Evolutionary conservation across 2,113 vertebrate genomes (phyloP).

Genomic region (Dasypus novemcinctus): DNA sequence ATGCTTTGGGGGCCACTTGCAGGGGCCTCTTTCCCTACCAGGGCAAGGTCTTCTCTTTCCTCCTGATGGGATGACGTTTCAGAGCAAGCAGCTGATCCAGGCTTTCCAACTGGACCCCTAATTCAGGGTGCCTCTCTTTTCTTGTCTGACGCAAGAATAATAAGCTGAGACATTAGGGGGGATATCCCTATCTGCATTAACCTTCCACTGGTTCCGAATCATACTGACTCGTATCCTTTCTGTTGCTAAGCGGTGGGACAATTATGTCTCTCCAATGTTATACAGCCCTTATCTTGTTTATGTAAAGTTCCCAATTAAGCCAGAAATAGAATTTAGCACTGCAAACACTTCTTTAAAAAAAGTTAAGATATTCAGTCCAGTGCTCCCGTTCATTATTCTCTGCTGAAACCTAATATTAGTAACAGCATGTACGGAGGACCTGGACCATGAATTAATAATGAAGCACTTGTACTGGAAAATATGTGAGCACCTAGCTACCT

Average conservation of each 20-base stretch:
- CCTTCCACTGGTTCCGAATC: neutral
- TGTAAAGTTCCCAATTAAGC: conserved; percentile 79
- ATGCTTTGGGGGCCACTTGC: neutral
- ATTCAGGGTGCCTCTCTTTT: neutral
- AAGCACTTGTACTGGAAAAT: conserved; percentile 85
- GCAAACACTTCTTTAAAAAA: conserved; percentile 83
- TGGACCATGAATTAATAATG: conserved; percentile 88
- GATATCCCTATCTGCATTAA: neutral
- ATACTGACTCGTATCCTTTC: conserved; percentile 24
- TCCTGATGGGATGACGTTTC: neutral
- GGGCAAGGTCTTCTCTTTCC: neutral
- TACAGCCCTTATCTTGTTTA: conserved; percentile 77
- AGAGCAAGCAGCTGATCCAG: neutral
- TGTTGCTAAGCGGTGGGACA: conserved; percentile 50
- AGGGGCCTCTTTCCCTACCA: neutral
- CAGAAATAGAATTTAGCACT: conserved; percentile 81
- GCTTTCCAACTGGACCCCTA: neutral
- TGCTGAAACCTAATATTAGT: conserved; percentile 87
- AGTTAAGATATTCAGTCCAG: conserved; percentile 81
- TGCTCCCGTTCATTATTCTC: conserved; percentile 82
- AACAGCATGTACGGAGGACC: conserved; percentile 85
- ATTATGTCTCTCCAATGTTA: conserved; percentile 63
- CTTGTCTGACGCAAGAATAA: conserved; percentile 8
- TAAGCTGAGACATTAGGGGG: neutral
- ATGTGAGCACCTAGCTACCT: conserved; percentile 76